Evolutionary conservation across 2,113 vertebrate genomes (phyloP), one percentile per base, ranked within the genome.

Genomic region (Cavia porcellus): DNA sequence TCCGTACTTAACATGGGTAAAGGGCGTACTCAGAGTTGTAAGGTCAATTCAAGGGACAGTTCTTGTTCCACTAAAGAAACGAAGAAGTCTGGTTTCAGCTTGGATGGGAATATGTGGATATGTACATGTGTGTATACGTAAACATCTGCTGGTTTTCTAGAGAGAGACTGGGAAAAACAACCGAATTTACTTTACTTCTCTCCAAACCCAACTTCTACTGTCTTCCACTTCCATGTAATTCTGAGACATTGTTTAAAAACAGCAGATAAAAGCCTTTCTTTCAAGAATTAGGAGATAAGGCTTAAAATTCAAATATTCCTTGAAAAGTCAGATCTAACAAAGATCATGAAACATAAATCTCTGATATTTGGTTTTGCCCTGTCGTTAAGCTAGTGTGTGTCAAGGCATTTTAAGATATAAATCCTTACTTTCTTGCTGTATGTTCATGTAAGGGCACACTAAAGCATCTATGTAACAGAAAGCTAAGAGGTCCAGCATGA

Each of bases 211-310:
- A 70, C 45, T 8, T 70, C 19, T 17, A 19, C 7, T 1, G n/a
- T 42, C n/a, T 92, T 42, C 15, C 4, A 86, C 20, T 62, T 86
- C n/a, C 17, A 22, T 5, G 19, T 24, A 86, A 10, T 91, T 95
- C 59, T 15, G 19, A 77, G 57, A 79, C 9, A n/a, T 1, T 80
- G 15, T 9, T 93, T 80, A 72, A 57, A 85, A 64, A 61, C 24
- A 42, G 64, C 32, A 66, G n/a, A 61, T 9, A 74, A 93, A 74
- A 50, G 45, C 4, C 2, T 83, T 47, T 81, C n/a, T 80, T 95
- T 85, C 22, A 59, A 79, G 61, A 92, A 77, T n/a, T 74, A 32
- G 81, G 45, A 92, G 20, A 50, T 85, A 93, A 84, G 55, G 45
- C 47, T 86, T 89, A 45, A 82, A 55, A 82, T 59, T 32, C 45